These are phyloP conservation scores for Lates japonicus DNA, from an alignment of 2,797 vertebrate species.

Conservation along the genomic window DNA sequence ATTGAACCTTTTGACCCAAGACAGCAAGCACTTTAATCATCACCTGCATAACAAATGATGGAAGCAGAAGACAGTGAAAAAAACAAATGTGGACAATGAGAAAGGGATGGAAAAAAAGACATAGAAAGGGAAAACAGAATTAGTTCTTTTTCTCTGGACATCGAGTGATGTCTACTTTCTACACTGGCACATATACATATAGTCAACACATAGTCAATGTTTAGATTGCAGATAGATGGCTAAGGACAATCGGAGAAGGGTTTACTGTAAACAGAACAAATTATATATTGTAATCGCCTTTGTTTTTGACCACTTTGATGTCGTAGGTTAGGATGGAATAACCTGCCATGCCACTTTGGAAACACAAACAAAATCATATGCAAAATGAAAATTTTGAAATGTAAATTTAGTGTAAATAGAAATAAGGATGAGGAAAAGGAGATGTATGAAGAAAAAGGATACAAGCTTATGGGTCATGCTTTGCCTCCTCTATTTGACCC, in stretches of 20 bases:
- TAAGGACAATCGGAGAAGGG: neutral
- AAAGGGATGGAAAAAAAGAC: neutral
- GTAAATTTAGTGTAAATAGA: neutral
- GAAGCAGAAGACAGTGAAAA: neutral
- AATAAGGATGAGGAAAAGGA: neutral
- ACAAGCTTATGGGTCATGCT: neutral
- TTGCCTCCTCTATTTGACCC: conserved; percentile 1
- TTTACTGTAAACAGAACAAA: neutral
- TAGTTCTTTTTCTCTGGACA: neutral
- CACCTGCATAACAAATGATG: conserved; percentile 55
- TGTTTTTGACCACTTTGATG: neutral
- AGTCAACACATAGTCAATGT: too few relatives aligned
- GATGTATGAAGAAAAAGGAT: conserved; percentile 1
- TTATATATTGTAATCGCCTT: neutral
- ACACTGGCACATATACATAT: neutral
- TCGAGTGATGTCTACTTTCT: neutral
- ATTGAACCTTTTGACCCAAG: conserved; percentile 41
- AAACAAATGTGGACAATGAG: neutral
- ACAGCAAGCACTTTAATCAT: conserved; percentile 53
- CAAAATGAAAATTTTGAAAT: too few relatives aligned
- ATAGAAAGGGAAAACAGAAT: neutral
- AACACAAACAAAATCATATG: too few relatives aligned
- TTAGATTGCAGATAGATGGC: neutral
- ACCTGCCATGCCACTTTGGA: too few relatives aligned
- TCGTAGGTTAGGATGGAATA: neutral